phyloP scores from a whole-genome alignment of 2,797 vertebrate genomes.

The Labroides dimidiatus region DNA sequence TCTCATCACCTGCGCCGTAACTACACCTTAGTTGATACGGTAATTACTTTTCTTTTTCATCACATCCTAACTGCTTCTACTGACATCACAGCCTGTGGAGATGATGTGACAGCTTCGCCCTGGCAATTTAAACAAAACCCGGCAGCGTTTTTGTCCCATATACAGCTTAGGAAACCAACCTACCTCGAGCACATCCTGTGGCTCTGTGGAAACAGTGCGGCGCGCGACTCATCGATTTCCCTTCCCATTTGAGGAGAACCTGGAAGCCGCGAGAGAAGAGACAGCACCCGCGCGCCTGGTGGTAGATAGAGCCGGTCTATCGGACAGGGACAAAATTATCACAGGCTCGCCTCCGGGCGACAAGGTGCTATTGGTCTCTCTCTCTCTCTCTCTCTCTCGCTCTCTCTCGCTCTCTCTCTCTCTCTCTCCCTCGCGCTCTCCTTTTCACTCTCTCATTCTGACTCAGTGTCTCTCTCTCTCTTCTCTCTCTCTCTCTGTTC shows the following conservation, averaged over 20 bases:
- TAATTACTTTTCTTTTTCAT: constrained; percentile 6
- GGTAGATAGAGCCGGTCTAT: constrained; percentile 56
- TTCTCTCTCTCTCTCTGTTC: constrained; percentile 44
- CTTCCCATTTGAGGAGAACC: constrained; percentile 57
- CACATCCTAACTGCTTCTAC: neutral
- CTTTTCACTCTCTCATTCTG: constrained; percentile 16
- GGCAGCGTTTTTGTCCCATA: constrained; percentile 4
- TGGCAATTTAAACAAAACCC: constrained; percentile 8
- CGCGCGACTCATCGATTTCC: constrained; percentile 63
- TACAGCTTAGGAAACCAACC: constrained; percentile 39
- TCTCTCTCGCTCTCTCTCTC: constrained; percentile 39
- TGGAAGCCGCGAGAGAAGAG: constrained; percentile 38
- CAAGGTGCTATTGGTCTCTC: constrained; percentile 64
- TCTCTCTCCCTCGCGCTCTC: constrained; percentile 17
- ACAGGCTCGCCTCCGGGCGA: constrained; percentile 66
- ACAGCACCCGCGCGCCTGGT: constrained; percentile 51
- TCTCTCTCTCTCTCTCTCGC: too few species aligned
- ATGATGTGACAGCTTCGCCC: constrained; percentile 7
- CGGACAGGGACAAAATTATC: constrained; percentile 65
- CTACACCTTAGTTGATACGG: constrained; percentile 16
- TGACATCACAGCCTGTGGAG: constrained; percentile 20
- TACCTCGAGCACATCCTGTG: constrained; percentile 72
- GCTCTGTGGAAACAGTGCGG: constrained; percentile 60
- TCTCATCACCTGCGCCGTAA: constrained; percentile 52
- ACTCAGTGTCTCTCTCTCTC: constrained; percentile 48